Conservation (phyloP, 2,797 vertebrate genomes). For the Falco rusticolus region DNA sequence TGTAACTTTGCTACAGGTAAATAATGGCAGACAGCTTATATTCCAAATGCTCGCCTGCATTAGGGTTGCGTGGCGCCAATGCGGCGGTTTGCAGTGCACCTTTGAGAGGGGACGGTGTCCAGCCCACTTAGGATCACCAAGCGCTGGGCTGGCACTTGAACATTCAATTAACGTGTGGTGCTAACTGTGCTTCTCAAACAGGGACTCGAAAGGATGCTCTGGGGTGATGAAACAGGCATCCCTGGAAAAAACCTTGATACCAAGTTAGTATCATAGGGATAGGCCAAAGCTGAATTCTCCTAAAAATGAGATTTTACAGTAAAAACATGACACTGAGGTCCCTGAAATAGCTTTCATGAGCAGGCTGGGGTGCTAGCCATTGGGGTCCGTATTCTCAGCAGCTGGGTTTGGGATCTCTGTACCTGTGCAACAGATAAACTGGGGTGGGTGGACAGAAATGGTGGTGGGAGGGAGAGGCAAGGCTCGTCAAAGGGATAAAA, state of each 20-base stretch:
- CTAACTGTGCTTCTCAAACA: not conserved
- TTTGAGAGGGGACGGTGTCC: conserved; percentile 2
- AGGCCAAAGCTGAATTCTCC: not conserved
- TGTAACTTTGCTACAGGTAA: conserved; percentile 46
- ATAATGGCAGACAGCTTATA: conserved; percentile 19
- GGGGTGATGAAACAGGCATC: not conserved
- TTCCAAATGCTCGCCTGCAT: not conserved
- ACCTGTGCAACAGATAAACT: not conserved
- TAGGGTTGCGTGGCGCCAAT: not conserved
- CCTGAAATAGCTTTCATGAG: not conserved
- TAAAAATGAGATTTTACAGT: not conserved
- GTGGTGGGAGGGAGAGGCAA: not conserved
- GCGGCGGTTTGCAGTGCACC: not conserved
- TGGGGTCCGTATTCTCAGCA: not conserved
- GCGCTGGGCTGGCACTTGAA: not conserved
- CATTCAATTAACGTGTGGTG: not conserved
- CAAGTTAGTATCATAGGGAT: accelerated
- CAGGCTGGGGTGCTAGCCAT: not conserved
- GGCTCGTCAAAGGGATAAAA: not conserved
- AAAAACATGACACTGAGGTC: not conserved
- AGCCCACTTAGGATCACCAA: conserved; percentile 2
- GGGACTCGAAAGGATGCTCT: accelerated
- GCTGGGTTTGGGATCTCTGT: not conserved
- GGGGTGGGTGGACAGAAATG: not conserved
- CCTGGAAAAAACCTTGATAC: not conserved